Base-by-base conservation (phyloP, 2,888 invertebrate species). In the Gasteruption jaculator region DNA sequence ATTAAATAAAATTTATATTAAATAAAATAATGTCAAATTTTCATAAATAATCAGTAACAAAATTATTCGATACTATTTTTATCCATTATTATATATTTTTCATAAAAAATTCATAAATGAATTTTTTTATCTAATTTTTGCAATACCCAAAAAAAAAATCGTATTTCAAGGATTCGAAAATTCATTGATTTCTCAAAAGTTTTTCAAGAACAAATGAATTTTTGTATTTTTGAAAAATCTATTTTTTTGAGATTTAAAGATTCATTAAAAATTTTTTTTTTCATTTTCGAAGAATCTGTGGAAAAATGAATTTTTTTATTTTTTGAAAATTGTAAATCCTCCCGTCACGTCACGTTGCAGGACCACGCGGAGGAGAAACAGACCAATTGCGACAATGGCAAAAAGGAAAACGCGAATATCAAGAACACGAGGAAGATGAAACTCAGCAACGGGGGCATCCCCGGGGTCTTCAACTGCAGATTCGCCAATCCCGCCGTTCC, bases 401-500 rank as follows among this genome's bases (percentile, higher is more conserved):
- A 68, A 22, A 67, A 65, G 45, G 36, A 59, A 5, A 50, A 52
- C 8, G 42, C 53, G 11, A 53, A 48, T 6, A 52, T 59, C 27
- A n/a, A n/a, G n/a, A 55, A 56, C 3, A 43, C 56, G 43, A 58
- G 60, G 39, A 65, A 61, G 48, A 56, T 64, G 3, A 71, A 71
- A 49, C 42, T 66, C 21, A 64, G 58, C 34, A 71, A 69, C 26
- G 59, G 67, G 5, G 77, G 78, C 1, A 83, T 84, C 56, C 86
- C 88, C 0, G 91, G 91, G 1, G 90, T 91, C n/a, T 91, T 91
- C 68, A 91, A 91, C 66, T 91, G 91, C 61, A 79, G 90, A 26
- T 89, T 91, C 60, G 78, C 82, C 3, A 89, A 88, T 64, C 87
- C 90, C 1, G 77, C 80, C 10, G 78, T 71, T 12, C 74, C 74